Percentiles rank a stretch among this genome's conserved stretches.
phyloP scores from a whole-genome alignment of 1,140 invertebrate species.

The Trissolcus basalis region DNA sequence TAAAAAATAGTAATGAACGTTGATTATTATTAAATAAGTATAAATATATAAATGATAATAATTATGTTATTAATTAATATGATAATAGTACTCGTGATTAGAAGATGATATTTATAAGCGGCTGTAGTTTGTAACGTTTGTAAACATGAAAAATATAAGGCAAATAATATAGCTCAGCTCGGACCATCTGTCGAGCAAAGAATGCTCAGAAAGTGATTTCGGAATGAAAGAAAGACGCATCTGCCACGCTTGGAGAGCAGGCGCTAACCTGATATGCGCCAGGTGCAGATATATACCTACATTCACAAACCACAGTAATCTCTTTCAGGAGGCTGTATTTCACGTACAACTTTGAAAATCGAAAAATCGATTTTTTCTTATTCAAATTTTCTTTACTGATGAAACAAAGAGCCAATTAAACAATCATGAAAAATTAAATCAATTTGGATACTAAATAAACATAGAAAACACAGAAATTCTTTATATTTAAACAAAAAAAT shows the following conservation, averaged over 20 bases:
- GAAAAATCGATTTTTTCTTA: slow-evolving; percentile 1
- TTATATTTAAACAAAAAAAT: too few relatives aligned
- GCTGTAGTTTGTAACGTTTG: too few relatives aligned
- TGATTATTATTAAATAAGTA: too few relatives aligned
- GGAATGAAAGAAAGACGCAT: slow-evolving; percentile 53
- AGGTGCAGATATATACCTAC: slow-evolving; percentile 41
- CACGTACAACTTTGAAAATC: slow-evolving; percentile 6
- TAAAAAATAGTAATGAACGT: too few relatives aligned
- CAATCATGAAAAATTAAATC: too few relatives aligned
- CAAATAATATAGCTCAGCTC: slow-evolving; percentile 22
- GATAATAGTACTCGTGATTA: too few relatives aligned
- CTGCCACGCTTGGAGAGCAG: slow-evolving; percentile 26
- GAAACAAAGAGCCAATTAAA: too few relatives aligned
- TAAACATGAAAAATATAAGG: not conserved
- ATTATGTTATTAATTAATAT: too few relatives aligned
- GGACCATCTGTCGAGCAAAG: slow-evolving; percentile 57
- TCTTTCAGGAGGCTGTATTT: slow-evolving; percentile 16
- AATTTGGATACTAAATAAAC: too few relatives aligned
- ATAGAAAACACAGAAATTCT: too few relatives aligned
- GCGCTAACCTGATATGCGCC: slow-evolving; percentile 50
- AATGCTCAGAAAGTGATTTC: slow-evolving; percentile 54
- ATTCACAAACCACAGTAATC: slow-evolving; percentile 7
- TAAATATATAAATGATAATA: too few relatives aligned
- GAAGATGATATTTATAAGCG: not conserved
- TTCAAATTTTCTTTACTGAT: too few relatives aligned